A percentile compares a stretch with the other conserved stretches of the same genome.
Conservation (phyloP, 2,113 vertebrate genomes). For the Tympanuchus pallidicinctus region DNA sequence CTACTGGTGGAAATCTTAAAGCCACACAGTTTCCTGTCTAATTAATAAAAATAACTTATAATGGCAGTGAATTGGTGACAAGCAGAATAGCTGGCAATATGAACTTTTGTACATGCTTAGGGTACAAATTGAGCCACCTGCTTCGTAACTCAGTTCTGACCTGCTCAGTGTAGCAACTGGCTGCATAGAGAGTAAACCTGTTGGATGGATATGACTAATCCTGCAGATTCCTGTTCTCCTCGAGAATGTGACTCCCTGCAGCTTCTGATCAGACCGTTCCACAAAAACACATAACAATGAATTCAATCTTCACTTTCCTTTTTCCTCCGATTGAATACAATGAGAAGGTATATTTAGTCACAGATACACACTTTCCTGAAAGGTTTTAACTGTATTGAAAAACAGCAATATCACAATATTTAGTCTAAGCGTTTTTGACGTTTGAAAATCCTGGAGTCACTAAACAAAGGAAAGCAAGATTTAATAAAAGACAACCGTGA, state of each 20-base stretch:
- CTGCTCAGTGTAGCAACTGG: not conserved
- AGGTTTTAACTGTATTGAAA: not conserved
- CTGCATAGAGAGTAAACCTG: not conserved
- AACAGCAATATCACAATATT: not conserved
- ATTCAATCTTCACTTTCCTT: not conserved
- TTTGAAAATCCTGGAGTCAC: not conserved
- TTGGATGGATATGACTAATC: not conserved
- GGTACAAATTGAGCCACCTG: not conserved
- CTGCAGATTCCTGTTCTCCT: not conserved
- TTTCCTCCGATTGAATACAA: not conserved
- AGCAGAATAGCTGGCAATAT: not conserved
- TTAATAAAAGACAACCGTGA: not conserved
- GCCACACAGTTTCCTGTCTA: not conserved
- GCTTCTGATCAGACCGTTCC: not conserved
- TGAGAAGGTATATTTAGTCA: not conserved
- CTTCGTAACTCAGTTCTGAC: not conserved
- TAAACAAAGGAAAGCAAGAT: not conserved
- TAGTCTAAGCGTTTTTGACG: not conserved
- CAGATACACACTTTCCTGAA: not conserved
- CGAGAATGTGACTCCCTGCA: not conserved
- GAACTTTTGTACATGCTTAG: not conserved
- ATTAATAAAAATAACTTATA: not conserved
- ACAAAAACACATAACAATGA: not conserved
- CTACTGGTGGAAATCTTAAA: not conserved
- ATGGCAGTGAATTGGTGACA: not conserved